A percentile compares a stretch with the other conserved stretches of the same genome.
phyloP scores from a whole-genome alignment of 1,140 invertebrate genomes.

The Sipha flava region DNA sequence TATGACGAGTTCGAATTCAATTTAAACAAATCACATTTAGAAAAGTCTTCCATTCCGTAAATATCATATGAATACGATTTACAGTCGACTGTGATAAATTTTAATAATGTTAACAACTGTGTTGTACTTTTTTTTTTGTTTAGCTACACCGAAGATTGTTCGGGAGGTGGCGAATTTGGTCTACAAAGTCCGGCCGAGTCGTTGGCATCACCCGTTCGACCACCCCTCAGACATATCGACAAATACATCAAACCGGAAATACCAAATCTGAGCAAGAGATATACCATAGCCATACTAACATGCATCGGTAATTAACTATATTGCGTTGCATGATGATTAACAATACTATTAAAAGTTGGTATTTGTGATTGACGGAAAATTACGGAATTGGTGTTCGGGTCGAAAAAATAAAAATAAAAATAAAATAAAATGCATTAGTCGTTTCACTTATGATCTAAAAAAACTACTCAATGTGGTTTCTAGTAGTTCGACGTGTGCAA shows the following conservation, averaged over 20 bases:
- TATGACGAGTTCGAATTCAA: slow-evolving; percentile 11
- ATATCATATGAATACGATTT: neutral
- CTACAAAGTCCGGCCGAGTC: slow-evolving; percentile 12
- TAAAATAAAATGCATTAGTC: no score
- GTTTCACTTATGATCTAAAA: no score
- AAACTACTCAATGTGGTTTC: no score
- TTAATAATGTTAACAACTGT: neutral
- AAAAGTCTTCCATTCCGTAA: slow-evolving; percentile 31
- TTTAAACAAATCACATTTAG: slow-evolving; percentile 26
- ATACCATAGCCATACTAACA: slow-evolving; percentile 75
- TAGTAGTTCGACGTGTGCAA: no score
- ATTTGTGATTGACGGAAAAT: no score
- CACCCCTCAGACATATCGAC: slow-evolving; percentile 76
- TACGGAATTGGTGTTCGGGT: no score
- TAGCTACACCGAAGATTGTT: slow-evolving; percentile 19
- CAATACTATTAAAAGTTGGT: no score
- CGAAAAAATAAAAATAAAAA: no score
- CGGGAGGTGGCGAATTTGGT: slow-evolving; percentile 2
- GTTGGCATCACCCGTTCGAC: slow-evolving; percentile 57
- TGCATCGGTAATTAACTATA: slow-evolving; percentile 64
- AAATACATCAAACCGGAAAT: slow-evolving; percentile 79
- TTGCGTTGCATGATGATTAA: no score
- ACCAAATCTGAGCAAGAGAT: slow-evolving; percentile 77
- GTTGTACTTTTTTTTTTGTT: neutral
- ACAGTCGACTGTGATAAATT: neutral